Evolutionary conservation across 2,888 invertebrate species (phyloP), one percentile per base, ranked within the genome.

Genomic region (Sycophila texana): DNA sequence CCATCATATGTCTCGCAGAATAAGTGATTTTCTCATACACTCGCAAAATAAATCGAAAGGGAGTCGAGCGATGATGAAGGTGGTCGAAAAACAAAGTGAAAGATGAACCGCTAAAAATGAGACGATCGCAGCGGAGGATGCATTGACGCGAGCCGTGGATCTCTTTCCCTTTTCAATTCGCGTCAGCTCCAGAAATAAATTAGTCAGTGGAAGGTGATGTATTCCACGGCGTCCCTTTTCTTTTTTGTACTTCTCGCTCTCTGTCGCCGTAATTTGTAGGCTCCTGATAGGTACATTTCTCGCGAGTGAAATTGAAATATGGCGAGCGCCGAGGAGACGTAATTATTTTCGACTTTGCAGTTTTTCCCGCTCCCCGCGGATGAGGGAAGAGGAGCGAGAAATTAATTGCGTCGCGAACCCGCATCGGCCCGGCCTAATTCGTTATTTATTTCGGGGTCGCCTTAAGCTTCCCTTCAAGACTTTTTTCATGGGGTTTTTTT

Each of bases 141-240:
- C 2, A 18, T 26, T 0, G n/a, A 14, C 61, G 49, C 5, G n/a
- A 63, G 22, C 14, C 26, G n/a, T 30, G 10, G 13, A 16, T n/a
- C n/a, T n/a, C 22, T 72, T 7, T 12, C 26, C 26, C 53, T 68
- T 51, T 68, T 61, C 3, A 16, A 61, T n/a, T 13, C 47, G 53
- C 61, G 61, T 61, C 55, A 39, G 30, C 30, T 53, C 18, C 67
- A 47, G 26, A 60, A 51, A 78, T 74, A 73, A 73, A 78, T 78
- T 78, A 78, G 55, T 68, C 55, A 68, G n/a, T 39, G 16, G 14
- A 68, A n/a, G 39, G 22, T 73, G 78, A 78, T 74, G 55, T 67
- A 73, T 78, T 39, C 67, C 26, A 20, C 13, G 22, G 18, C 51
- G 30, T 47, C 5, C 12, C 18, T 57, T 22, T 12, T 70, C 39